Evolutionary conservation across 2,888 invertebrate genomes (phyloP).

Genomic region (Campoplex capitator): DNA sequence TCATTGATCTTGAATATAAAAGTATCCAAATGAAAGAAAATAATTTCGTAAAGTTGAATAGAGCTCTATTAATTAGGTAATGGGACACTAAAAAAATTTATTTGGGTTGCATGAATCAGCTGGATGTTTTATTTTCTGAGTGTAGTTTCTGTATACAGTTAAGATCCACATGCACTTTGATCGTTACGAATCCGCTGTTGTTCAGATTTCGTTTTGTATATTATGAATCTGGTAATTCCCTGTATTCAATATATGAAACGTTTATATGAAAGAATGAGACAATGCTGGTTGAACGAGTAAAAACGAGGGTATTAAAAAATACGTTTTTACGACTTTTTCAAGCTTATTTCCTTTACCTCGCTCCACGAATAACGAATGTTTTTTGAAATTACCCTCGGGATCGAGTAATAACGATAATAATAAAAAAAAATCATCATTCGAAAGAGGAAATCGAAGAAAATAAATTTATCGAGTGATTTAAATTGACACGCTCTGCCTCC

Average conservation of each 20-base stretch:
- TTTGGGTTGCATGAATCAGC: too few relatives aligned
- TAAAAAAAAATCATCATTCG: background rate
- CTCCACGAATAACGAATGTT: too few relatives aligned
- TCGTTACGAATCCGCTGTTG: background rate
- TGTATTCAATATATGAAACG: background rate
- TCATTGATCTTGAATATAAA: too few relatives aligned
- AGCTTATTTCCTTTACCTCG: too few relatives aligned
- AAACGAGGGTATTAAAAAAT: background rate
- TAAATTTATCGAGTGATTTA: slow-evolving; percentile 41
- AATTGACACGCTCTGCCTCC: slow-evolving; percentile 55
- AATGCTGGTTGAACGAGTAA: background rate
- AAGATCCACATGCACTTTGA: background rate
- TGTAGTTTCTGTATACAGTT: too few relatives aligned
- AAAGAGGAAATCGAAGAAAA: background rate
- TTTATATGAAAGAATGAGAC: background rate
- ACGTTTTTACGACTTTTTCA: too few relatives aligned
- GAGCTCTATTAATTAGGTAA: too few relatives aligned
- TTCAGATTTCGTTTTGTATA: too few relatives aligned
- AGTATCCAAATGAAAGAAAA: too few relatives aligned
- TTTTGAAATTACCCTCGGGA: background rate
- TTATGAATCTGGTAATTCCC: background rate
- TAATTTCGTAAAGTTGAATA: too few relatives aligned
- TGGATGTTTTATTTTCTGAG: too few relatives aligned
- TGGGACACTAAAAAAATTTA: too few relatives aligned
- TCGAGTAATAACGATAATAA: background rate